These are phyloP conservation scores for Dicycla oo DNA, from an alignment of 2,888 invertebrate genomes.

Conservation along the genomic window DNA sequence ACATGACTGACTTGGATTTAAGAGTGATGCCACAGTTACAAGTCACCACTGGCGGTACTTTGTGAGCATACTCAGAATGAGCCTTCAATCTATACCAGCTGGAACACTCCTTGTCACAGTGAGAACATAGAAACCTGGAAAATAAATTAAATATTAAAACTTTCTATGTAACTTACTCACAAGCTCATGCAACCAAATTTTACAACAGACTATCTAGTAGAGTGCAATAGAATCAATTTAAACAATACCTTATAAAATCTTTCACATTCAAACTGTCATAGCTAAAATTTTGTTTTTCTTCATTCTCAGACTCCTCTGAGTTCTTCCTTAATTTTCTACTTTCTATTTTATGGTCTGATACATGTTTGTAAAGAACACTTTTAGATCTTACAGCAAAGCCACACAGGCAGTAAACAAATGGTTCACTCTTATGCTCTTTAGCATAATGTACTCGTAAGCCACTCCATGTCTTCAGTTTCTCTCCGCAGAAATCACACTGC, in stretches of 20 bases:
- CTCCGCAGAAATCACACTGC: constrained; percentile 79
- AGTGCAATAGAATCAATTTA: neutral
- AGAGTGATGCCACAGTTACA: constrained; percentile 87
- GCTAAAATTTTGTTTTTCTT: constrained; percentile 72
- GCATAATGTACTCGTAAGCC: constrained; percentile 76
- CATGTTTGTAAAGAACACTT: constrained; percentile 84
- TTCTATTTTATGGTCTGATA: constrained; percentile 81
- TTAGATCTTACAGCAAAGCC: constrained; percentile 83
- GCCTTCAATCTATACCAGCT: constrained; percentile 87
- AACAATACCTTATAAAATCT: constrained; percentile 82
- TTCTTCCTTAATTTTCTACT: constrained; percentile 75
- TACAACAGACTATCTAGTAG: neutral
- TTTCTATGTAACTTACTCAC: neutral
- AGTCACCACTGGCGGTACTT: constrained; percentile 80
- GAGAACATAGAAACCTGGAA: constrained; percentile 84
- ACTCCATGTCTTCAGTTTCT: constrained; percentile 79
- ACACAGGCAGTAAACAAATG: constrained; percentile 81
- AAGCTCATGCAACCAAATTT: neutral
- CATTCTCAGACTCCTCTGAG: constrained; percentile 67
- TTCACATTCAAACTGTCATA: constrained; percentile 80
- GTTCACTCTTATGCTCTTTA: constrained; percentile 79
- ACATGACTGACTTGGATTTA: constrained; percentile 88
- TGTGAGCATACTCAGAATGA: constrained; percentile 81
- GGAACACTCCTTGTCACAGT: constrained; percentile 81
- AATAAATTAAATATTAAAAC: neutral